Evolutionary conservation across 1,140 invertebrate genomes (phyloP).

Genomic region (Brachystomella parvula): DNA sequence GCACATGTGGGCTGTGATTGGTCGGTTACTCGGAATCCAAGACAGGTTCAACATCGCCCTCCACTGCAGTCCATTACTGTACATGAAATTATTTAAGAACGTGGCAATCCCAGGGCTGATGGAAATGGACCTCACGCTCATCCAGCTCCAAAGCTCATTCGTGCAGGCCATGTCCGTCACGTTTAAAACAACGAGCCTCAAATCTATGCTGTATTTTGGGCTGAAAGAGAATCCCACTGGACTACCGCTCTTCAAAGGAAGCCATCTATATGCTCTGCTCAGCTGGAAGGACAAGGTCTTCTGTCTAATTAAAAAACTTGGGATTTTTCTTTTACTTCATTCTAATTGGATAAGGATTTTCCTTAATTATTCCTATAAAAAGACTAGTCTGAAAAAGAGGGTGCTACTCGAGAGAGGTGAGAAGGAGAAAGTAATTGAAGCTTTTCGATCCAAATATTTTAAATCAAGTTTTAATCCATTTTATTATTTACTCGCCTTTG

Average conservation of each 20-base stretch:
- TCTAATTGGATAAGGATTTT: neutral
- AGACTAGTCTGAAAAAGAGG: neutral
- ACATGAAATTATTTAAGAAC: slow-evolving; percentile 18
- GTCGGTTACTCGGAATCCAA: slow-evolving; percentile 26
- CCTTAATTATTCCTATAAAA: neutral
- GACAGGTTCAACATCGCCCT: slow-evolving; percentile 32
- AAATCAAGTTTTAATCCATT: too few species aligned
- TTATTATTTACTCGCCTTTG: too few species aligned
- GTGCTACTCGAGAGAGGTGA: too few species aligned
- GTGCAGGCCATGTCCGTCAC: neutral
- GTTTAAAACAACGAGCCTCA: neutral
- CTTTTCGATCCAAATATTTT: too few species aligned
- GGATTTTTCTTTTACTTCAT: neutral
- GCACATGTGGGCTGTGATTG: slow-evolving; percentile 30
- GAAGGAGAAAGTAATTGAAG: too few species aligned
- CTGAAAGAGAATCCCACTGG: neutral
- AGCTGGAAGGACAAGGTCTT: neutral
- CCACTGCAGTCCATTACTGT: slow-evolving; percentile 3
- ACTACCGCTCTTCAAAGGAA: neutral
- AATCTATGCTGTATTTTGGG: neutral
- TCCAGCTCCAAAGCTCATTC: neutral
- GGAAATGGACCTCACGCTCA: slow-evolving; percentile 7
- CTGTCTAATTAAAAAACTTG: neutral
- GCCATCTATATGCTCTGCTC: neutral
- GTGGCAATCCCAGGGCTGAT: slow-evolving; percentile 22